Conservation (phyloP, 2,797 vertebrate genomes). For the Discoglossus pictus region DNA sequence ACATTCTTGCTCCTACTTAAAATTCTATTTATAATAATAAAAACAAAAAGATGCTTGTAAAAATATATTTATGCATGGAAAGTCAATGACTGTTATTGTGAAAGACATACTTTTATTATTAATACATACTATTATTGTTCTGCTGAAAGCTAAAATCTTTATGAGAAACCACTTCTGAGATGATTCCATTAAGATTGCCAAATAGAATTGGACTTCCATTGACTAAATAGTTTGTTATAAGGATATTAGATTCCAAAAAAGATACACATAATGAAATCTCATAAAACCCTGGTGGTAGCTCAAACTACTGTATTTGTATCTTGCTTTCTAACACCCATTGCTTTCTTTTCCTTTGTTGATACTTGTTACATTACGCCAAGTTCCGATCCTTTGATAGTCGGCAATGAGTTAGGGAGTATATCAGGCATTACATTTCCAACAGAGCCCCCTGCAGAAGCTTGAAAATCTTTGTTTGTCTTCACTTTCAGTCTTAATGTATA, state of each 20-base stretch:
- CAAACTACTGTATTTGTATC: too few species aligned
- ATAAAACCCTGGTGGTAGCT: slow-evolving; percentile 59
- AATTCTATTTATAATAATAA: too few species aligned
- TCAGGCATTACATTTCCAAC: slow-evolving; percentile 42
- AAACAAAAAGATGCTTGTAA: too few species aligned
- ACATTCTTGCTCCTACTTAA: too few species aligned
- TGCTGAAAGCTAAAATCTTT: slow-evolving; percentile 23
- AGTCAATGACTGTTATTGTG: too few species aligned
- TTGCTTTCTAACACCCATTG: slow-evolving; percentile 48
- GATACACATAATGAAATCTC: slow-evolving; percentile 54
- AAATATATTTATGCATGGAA: too few species aligned
- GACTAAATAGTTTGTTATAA: slow-evolving; percentile 58
- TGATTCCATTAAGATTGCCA: slow-evolving; percentile 44
- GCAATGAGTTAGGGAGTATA: slow-evolving; percentile 19
- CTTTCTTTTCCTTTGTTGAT: slow-evolving; percentile 49
- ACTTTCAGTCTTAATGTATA: slow-evolving; percentile 33
- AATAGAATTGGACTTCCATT: slow-evolving; percentile 53
- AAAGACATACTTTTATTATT: too few species aligned
- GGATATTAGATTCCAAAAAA: slow-evolving; percentile 55
- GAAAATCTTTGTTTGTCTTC: slow-evolving; percentile 26
- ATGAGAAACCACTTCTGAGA: not conserved
- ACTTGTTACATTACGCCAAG: slow-evolving; percentile 45
- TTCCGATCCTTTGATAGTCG: slow-evolving; percentile 32
- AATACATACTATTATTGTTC: slow-evolving; percentile 5
- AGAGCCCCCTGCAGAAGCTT: slow-evolving; percentile 22